Evolutionary conservation across 2,888 invertebrate genomes (phyloP).

Genomic region (Brenthis daphne): DNA sequence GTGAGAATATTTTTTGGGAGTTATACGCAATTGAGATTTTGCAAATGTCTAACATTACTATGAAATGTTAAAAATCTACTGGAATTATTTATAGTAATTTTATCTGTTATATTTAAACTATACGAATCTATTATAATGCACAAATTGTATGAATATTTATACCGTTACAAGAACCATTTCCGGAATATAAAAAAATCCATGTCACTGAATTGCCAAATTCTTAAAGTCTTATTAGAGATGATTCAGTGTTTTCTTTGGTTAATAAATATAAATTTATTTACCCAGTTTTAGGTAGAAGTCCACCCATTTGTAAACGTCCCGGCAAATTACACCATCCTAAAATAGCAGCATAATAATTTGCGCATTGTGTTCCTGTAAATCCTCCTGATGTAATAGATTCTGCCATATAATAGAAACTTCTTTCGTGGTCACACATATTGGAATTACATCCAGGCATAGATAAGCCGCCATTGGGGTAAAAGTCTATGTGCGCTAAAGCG

Average conservation of each 20-base stretch:
- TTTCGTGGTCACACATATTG: conserved; percentile 58
- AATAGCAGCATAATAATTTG: conserved; percentile 58
- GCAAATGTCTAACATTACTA: no score
- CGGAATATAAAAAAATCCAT: neutral
- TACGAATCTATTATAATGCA: no score
- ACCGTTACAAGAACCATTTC: no score
- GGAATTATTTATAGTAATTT: no score
- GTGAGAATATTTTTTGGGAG: no score
- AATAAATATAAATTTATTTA: conserved; percentile 35
- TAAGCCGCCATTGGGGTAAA: conserved; percentile 65
- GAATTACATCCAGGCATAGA: conserved; percentile 65
- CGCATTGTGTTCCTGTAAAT: conserved; percentile 59
- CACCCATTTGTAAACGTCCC: conserved; percentile 60
- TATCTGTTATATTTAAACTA: no score
- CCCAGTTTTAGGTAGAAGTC: conserved; percentile 60
- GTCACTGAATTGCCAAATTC: neutral
- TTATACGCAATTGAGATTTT: no score
- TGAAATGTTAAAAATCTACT: no score
- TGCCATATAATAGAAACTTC: conserved; percentile 59
- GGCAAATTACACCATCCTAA: conserved; percentile 51
- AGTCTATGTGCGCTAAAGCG: conserved; percentile 59
- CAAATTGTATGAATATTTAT: no score
- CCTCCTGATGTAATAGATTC: conserved; percentile 58
- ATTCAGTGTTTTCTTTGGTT: no score
- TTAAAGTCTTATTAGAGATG: no score